phyloP scores from a whole-genome alignment of 2,113 vertebrate genomes.

The Chaetodon auriga region DNA sequence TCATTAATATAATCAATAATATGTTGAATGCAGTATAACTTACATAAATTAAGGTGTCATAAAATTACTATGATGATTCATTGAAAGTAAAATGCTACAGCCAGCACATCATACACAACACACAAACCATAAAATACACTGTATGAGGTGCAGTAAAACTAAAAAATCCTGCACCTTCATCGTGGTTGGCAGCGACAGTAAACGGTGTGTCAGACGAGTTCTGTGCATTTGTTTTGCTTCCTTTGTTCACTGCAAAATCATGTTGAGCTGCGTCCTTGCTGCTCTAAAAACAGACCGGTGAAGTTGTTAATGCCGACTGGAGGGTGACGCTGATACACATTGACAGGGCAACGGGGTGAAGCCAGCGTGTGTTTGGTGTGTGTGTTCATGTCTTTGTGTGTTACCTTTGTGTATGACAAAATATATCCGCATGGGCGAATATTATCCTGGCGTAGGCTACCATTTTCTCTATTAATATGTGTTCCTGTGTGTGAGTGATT shows the following conservation, averaged over 20 bases:
- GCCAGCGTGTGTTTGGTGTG: constrained; percentile 14
- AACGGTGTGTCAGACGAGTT: background rate
- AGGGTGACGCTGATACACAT: constrained; percentile 69
- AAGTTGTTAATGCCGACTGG: constrained; percentile 47
- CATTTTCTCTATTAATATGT: background rate
- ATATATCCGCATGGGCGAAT: background rate
- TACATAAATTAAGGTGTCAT: background rate
- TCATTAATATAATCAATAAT: background rate
- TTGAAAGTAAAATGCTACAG: too few species aligned
- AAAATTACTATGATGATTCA: too few species aligned
- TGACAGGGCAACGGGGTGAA: constrained; percentile 56
- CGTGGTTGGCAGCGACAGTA: background rate
- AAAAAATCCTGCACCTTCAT: background rate
- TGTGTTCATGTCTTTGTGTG: constrained; percentile 1
- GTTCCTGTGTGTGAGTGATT: background rate
- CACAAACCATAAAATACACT: too few species aligned
- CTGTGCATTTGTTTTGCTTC: constrained; percentile 1
- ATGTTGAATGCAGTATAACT: background rate
- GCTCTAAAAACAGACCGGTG: constrained; percentile 62
- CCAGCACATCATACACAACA: too few species aligned
- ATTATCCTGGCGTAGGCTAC: background rate
- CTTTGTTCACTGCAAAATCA: constrained; percentile 24
- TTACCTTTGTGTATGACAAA: background rate
- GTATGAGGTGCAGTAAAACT: too few species aligned
- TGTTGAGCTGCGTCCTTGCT: constrained; percentile 27